Evolutionary conservation across 37 sponge, comb jelly and placozoan genomes (phyloP), one percentile per base, ranked within the genome.

Genomic region (Aplysina aerophoba): DNA sequence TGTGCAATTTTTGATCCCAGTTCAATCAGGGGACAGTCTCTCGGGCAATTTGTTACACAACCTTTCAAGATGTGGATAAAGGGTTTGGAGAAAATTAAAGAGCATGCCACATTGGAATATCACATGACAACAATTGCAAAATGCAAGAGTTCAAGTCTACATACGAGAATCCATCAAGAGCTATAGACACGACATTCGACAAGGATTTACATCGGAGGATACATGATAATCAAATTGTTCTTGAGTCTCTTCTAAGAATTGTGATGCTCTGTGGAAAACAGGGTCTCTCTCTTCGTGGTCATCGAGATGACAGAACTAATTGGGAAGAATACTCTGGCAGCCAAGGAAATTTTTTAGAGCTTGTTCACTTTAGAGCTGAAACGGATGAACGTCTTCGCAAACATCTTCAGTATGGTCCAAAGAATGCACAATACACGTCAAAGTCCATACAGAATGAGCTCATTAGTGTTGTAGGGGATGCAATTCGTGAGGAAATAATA

Each of bases 181-280:
- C 64, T 58, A 35, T 78, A 38, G 66, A 85, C 50, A 78, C 79
- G 30, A 54, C 24, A 36, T 85, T 75, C 0, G 82, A 87, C 64
- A 69, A 73, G n/a, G 68, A 83, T 60, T 15, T 39, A 36, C 77
- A 84, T 21, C 17, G 41, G 57, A 39, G 58, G 28, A 83, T 87
- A 27, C 73, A 87, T 28, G 59, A 83, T 28, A 87, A 82, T 69
- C 62, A 62, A 41, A 83, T 34, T 27, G 82, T 87, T 22, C 20
- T 88, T 36, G 84, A 88, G 64, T 25, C 84, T 59, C 74, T 88
- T 50, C 65, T 88, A 25, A 86, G 35, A 55, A 40, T 86, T 59
- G 75, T 88, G 57, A 86, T 88, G 60, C 84, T 88, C 37, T 88
- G 84, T 86, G 89, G 89, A 17, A 88, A 85, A 33, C 84, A 88